Percentiles rank a stretch among this genome's conserved stretches.
Evolutionary conservation across 2,888 invertebrate genomes (phyloP).

Genomic region (Emesis furor): DNA sequence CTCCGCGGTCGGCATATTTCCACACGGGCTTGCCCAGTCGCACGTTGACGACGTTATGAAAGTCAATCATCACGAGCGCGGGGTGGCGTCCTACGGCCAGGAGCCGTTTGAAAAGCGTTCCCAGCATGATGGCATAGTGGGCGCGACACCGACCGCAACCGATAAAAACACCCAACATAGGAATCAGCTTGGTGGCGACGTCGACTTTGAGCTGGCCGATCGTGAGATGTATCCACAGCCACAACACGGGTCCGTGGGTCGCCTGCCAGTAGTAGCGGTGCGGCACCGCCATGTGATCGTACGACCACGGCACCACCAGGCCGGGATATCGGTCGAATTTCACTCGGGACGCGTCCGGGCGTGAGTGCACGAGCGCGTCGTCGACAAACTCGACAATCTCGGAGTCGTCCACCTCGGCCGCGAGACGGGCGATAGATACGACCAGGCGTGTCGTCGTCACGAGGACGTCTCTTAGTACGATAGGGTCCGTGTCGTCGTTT

Average conservation of each 20-base stretch:
- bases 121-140: constrained; percentile 20
- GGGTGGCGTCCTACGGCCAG: neutral
- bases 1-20: constrained; percentile 11
- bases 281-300: neutral
- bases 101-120: constrained; percentile 9
- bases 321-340: neutral
- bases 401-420: constrained; percentile 1
- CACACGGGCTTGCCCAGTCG: constrained; percentile 25
- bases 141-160: constrained; percentile 28
- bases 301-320: constrained; percentile 3
- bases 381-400: constrained; percentile 4
- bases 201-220: constrained; percentile 15
- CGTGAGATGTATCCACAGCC: constrained; percentile 27
- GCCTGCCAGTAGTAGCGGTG: constrained; percentile 15
- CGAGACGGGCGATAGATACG: neutral
- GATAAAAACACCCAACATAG: constrained; percentile 13
- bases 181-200: constrained; percentile 23
- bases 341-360: neutral
- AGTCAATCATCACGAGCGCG: too few species aligned
- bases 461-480: constrained; percentile 15
- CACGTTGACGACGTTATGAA: constrained; percentile 2
- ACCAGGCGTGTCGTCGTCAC: constrained; percentile 12
- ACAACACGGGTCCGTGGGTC: constrained; percentile 10
- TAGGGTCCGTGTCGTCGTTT: constrained; percentile 1
- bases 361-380: constrained; percentile 31